Evolutionary conservation across 2,888 invertebrate species (phyloP).

Genomic region (Drosophila affinis): DNA sequence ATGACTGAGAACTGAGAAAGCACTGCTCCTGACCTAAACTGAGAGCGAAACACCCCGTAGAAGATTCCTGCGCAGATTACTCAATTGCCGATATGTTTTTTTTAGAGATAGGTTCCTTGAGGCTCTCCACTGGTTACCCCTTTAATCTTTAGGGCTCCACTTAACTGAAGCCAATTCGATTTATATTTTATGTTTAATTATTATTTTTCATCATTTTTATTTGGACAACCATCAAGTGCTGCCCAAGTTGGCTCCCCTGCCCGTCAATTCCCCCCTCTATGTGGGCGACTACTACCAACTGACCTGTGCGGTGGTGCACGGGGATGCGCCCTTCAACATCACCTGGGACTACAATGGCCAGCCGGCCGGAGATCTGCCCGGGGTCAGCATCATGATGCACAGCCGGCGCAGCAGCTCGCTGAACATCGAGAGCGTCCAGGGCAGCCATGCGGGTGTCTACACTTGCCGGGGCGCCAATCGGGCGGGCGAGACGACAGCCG

Average conservation of each 20-base stretch:
- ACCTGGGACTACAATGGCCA: constrained; percentile 89
- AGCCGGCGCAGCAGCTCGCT: constrained; percentile 87
- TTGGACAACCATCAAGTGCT: constrained; percentile 84
- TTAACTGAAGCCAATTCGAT: constrained; percentile 27
- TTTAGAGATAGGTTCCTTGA: not conserved
- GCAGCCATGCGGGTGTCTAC: constrained; percentile 89
- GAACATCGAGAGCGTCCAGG: constrained; percentile 86
- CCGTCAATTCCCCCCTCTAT: constrained; percentile 87
- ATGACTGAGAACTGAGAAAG: constrained; percentile 49
- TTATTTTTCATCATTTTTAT: constrained; percentile 19
- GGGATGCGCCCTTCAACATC: constrained; percentile 91
- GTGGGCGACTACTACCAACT: constrained; percentile 87
- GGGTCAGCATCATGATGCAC: constrained; percentile 82
- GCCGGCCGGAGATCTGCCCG: constrained; percentile 71
- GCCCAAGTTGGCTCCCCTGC: constrained; percentile 87
- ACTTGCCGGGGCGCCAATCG: constrained; percentile 88
- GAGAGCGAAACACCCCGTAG: not conserved
- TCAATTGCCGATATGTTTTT: no score
- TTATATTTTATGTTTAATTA: constrained; percentile 38
- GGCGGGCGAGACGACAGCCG: constrained; percentile 85
- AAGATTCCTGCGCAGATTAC: no score
- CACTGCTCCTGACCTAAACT: constrained; percentile 21
- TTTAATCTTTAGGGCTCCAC: constrained; percentile 20
- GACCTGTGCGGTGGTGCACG: constrained; percentile 88
- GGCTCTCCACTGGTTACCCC: not conserved